A percentile compares a stretch with the other conserved stretches of the same genome.
Conservation (phyloP, 2,888 invertebrate genomes). For the Tinea pellionella region DNA sequence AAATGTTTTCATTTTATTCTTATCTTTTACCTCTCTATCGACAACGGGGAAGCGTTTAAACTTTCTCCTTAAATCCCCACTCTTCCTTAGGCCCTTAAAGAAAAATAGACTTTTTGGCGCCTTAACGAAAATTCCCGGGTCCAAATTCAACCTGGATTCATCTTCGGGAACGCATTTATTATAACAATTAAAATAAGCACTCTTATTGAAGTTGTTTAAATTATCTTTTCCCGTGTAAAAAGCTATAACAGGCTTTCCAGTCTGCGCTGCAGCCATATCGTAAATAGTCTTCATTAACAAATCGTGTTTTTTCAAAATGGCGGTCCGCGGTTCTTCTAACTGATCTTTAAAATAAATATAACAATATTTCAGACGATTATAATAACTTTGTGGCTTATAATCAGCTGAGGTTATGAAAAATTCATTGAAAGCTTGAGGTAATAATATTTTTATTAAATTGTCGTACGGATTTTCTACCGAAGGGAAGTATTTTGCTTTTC, state of each 20-base stretch:
- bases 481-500: slow-evolving; percentile 36
- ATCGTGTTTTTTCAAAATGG: slow-evolving; percentile 36
- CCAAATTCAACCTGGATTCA: slow-evolving; percentile 11
- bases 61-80: neutral
- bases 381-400: slow-evolving; percentile 24
- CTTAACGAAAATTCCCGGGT: slow-evolving; percentile 32
- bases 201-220: slow-evolving; percentile 19
- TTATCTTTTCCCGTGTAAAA: slow-evolving; percentile 48
- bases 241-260: slow-evolving; percentile 30
- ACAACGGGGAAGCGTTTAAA: neutral
- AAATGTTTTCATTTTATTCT: slow-evolving; percentile 23
- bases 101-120: slow-evolving; percentile 31
- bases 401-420: slow-evolving; percentile 24
- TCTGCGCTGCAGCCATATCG: slow-evolving; percentile 22
- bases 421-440: slow-evolving; percentile 24
- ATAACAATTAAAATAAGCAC: slow-evolving; percentile 19
- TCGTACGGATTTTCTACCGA: slow-evolving; percentile 33
- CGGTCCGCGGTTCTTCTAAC: slow-evolving; percentile 21
- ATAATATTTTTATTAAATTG: slow-evolving; percentile 26
- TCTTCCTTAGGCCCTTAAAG: neutral
- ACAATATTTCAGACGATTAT: slow-evolving; percentile 28
- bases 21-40: neutral
- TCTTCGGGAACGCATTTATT: slow-evolving; percentile 16
- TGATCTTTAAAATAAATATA: slow-evolving; percentile 40
- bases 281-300: slow-evolving; percentile 33